Conservation (phyloP, 1,140 invertebrate genomes). For the Coenobita brevimanus region DNA sequence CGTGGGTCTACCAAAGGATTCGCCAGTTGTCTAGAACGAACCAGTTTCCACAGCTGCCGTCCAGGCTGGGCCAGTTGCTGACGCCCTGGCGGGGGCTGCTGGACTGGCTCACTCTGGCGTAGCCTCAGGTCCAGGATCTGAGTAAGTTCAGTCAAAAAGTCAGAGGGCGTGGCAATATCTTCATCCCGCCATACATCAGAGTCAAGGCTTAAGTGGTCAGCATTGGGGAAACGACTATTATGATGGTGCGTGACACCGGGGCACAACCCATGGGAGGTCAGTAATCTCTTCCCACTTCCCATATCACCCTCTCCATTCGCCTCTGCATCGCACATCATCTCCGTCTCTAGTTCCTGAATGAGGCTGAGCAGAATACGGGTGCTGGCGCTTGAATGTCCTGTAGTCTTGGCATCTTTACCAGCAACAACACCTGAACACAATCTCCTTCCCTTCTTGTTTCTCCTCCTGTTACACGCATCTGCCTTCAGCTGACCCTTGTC, state of each 20-base stretch:
- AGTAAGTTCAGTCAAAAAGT: constrained; percentile 8
- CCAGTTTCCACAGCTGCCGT: not conserved
- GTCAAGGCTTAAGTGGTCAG: not conserved
- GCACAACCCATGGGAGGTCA: not conserved
- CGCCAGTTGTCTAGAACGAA: not conserved
- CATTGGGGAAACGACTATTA: not conserved
- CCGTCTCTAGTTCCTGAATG: constrained; percentile 24
- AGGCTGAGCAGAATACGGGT: constrained; percentile 11
- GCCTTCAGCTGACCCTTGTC: too few relatives aligned
- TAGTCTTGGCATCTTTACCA: not conserved
- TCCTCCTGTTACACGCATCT: too few relatives aligned
- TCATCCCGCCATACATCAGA: not conserved
- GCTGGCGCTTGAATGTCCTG: not conserved
- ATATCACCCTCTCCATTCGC: not conserved
- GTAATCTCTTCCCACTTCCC: not conserved
- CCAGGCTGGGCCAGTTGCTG: not conserved
- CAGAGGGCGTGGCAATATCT: not conserved
- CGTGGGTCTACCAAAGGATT: constrained; percentile 9
- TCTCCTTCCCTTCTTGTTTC: not conserved
- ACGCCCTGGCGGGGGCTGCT: not conserved
- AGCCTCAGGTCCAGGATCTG: constrained; percentile 18
- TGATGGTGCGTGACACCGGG: constrained; percentile 6
- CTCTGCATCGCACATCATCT: not conserved
- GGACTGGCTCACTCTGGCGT: not conserved
- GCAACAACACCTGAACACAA: not conserved